Percentiles rank a stretch among this genome's conserved stretches.
phyloP scores from a whole-genome alignment of 2,797 vertebrate species.

The Vipera ursinii region DNA sequence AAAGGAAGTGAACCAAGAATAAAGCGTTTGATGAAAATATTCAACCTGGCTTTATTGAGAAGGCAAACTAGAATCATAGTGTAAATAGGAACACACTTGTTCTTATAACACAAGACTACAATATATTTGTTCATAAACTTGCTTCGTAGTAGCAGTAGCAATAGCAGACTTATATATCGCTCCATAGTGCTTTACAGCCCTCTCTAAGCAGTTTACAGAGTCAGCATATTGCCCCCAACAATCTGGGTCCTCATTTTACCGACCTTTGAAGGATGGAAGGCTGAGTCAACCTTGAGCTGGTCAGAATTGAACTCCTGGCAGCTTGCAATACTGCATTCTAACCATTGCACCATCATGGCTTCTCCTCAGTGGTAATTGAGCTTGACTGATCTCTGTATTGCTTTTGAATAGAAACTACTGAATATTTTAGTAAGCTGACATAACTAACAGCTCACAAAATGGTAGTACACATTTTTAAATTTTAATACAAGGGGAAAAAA shows the following conservation, averaged over 20 bases:
- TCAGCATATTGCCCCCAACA: not conserved
- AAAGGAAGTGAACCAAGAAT: not conserved
- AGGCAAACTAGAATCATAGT: not conserved
- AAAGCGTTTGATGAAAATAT: not conserved
- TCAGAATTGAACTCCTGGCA: not conserved
- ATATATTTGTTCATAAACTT: not conserved
- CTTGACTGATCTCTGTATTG: not conserved
- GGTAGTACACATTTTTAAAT: not conserved
- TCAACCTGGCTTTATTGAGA: not conserved
- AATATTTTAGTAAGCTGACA: constrained; percentile 4
- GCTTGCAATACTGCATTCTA: not conserved
- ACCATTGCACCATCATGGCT: not conserved
- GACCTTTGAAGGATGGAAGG: not conserved
- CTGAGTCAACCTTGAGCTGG: not conserved
- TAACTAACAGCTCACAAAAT: constrained; percentile 5
- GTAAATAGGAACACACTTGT: not conserved
- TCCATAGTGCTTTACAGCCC: not conserved
- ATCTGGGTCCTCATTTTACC: not conserved
- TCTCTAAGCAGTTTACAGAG: not conserved
- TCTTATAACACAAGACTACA: not conserved
- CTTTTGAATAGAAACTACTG: not conserved
- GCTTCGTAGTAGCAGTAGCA: not conserved
- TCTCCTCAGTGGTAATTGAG: not conserved
- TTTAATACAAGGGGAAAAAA: not conserved
- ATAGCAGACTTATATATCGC: not conserved